Evolutionary conservation across 2,888 invertebrate genomes (phyloP).

Genomic region (Cosmorhoe ocellata): DNA sequence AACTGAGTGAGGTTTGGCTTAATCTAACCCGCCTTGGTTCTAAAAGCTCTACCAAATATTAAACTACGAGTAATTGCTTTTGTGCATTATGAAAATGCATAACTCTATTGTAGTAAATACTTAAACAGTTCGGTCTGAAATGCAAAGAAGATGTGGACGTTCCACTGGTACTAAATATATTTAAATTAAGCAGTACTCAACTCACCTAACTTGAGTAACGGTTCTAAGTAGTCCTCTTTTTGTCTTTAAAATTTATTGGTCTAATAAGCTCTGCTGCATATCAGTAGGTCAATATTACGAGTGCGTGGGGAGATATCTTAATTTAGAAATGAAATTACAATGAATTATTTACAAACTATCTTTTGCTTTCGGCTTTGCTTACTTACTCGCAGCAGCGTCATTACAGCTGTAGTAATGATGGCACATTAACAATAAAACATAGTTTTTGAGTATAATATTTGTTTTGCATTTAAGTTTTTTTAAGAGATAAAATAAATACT

Average conservation of each 20-base stretch:
- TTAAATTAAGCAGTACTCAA: conserved; percentile 30
- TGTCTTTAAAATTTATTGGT: conserved; percentile 49
- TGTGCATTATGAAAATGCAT: conserved; percentile 10
- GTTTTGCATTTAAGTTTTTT: no score
- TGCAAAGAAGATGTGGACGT: background rate
- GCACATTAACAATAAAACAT: no score
- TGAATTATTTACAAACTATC: conserved; percentile 21
- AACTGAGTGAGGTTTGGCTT: conserved; percentile 19
- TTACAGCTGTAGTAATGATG: no score
- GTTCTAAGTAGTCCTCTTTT: conserved; percentile 47
- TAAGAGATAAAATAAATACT: no score
- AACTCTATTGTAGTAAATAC: no score
- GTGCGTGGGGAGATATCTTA: conserved; percentile 37
- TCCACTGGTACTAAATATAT: background rate
- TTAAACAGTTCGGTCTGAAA: no score
- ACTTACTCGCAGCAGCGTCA: no score
- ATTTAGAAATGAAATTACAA: conserved; percentile 35
- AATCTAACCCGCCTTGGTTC: conserved; percentile 15
- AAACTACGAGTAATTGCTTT: conserved; percentile 4
- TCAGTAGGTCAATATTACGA: conserved; percentile 39
- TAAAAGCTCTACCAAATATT: conserved; percentile 11
- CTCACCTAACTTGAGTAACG: conserved; percentile 50
- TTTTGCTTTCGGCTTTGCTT: no score
- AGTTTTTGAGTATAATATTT: no score
- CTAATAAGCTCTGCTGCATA: conserved; percentile 44